Conservation (phyloP, 2,797 vertebrate genomes). For the Leucoraja ocellata region DNA sequence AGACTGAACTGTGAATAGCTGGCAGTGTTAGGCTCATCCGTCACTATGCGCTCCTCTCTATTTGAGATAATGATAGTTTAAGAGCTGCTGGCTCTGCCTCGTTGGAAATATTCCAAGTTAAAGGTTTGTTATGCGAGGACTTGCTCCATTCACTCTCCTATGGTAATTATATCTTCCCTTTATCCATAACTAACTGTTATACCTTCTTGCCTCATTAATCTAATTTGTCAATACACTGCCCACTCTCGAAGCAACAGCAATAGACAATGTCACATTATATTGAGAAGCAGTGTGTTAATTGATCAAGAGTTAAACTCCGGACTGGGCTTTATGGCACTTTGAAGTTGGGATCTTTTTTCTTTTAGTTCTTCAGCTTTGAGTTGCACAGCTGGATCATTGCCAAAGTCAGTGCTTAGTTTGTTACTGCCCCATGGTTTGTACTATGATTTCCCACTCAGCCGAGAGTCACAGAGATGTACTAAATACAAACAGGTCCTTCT, state of each 20-base stretch:
- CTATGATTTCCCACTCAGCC: neutral
- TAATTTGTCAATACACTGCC: neutral
- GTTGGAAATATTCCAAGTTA: slow-evolving; percentile 17
- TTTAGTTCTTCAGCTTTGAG: neutral
- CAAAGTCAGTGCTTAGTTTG: neutral
- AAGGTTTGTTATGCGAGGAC: slow-evolving; percentile 5
- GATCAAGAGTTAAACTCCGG: neutral
- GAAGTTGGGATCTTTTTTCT: neutral
- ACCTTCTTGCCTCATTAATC: neutral
- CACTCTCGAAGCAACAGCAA: neutral
- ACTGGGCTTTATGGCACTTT: neutral
- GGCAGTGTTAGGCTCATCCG: neutral
- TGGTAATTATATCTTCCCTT: neutral
- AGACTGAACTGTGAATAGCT: neutral
- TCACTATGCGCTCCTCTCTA: neutral
- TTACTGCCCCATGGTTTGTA: neutral
- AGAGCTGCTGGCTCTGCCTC: neutral
- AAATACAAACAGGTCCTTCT: no score
- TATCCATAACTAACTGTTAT: neutral
- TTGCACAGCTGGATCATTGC: neutral
- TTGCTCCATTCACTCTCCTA: neutral
- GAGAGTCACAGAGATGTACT: no score
- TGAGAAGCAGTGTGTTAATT: neutral
- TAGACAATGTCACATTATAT: neutral
- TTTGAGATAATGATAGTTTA: neutral